These are phyloP conservation scores for Atethmia centrago DNA, from an alignment of 2,888 invertebrate species.

Conservation along the genomic window DNA sequence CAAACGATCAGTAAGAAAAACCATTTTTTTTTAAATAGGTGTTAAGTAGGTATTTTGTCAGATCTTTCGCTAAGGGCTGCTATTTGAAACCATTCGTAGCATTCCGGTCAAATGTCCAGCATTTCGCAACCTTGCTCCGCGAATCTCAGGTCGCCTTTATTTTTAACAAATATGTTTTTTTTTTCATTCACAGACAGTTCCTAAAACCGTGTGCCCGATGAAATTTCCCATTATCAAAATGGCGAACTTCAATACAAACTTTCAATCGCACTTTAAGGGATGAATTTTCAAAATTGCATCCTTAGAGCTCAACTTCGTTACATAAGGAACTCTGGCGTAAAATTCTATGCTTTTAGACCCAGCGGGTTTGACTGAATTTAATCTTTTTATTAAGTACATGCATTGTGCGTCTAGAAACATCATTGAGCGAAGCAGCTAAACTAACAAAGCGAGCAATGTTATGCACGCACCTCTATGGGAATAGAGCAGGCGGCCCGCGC, in stretches of 20 bases:
- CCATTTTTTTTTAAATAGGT: background rate
- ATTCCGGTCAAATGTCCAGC: background rate
- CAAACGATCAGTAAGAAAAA: background rate
- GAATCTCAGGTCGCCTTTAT: background rate
- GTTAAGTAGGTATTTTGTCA: background rate
- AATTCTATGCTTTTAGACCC: background rate
- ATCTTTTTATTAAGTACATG: background rate
- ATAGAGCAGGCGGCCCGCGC: conserved; percentile 33
- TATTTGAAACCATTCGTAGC: background rate
- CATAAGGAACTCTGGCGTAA: background rate
- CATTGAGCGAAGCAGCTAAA: conserved; percentile 6
- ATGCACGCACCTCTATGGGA: conserved; percentile 48
- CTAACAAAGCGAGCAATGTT: conserved; percentile 42
- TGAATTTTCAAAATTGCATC: background rate
- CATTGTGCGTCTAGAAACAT: conserved; percentile 8
- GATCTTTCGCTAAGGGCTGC: background rate
- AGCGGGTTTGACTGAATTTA: background rate
- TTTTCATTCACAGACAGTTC: background rate
- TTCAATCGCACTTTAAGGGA: background rate
- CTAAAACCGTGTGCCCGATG: background rate
- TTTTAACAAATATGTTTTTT: background rate
- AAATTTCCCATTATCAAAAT: background rate
- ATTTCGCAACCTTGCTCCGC: background rate
- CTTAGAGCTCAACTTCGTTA: background rate
- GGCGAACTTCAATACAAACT: background rate